A percentile compares a stretch with the other conserved stretches of the same genome.
These are phyloP conservation scores for Resseliella maxima DNA, from an alignment of 2,888 invertebrate species.

Conservation along the genomic window DNA sequence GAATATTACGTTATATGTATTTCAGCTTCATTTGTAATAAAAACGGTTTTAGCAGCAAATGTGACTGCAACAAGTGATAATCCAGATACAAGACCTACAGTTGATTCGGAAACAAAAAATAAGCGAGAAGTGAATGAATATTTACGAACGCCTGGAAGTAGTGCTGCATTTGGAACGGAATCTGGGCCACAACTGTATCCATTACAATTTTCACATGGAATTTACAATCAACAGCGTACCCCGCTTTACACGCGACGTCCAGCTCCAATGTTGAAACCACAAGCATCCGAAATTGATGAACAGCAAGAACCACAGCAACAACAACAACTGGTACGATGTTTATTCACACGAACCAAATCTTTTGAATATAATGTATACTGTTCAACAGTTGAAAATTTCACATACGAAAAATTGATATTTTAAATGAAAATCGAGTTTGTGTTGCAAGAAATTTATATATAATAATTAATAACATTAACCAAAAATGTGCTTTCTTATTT, in stretches of 20 bases:
- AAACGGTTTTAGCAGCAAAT: conserved; percentile 2
- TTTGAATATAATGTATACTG: background rate
- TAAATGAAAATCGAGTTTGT: background rate
- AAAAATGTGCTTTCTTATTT: background rate
- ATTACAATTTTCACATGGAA: conserved; percentile 28
- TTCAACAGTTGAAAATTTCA: background rate
- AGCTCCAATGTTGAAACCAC: background rate
- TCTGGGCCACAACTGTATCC: background rate
- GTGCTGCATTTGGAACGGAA: background rate
- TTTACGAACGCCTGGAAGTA: conserved; percentile 11
- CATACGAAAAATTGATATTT: background rate
- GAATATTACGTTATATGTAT: too few species aligned
- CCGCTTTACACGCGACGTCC: background rate
- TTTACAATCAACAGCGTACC: background rate
- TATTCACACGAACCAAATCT: background rate
- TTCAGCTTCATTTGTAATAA: conserved; percentile 14
- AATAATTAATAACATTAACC: background rate
- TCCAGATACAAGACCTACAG: background rate
- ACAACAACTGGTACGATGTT: background rate
- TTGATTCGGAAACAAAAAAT: background rate
- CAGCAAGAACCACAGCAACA: conserved; percentile 38
- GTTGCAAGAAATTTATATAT: too few species aligned
- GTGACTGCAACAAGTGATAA: background rate
- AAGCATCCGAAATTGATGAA: background rate
- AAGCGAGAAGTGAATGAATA: conserved; percentile 36